Percentiles rank a stretch among this genome's conserved stretches.
phyloP scores from a whole-genome alignment of 2,113 vertebrate species.

The Cynopterus brachyotis region DNA sequence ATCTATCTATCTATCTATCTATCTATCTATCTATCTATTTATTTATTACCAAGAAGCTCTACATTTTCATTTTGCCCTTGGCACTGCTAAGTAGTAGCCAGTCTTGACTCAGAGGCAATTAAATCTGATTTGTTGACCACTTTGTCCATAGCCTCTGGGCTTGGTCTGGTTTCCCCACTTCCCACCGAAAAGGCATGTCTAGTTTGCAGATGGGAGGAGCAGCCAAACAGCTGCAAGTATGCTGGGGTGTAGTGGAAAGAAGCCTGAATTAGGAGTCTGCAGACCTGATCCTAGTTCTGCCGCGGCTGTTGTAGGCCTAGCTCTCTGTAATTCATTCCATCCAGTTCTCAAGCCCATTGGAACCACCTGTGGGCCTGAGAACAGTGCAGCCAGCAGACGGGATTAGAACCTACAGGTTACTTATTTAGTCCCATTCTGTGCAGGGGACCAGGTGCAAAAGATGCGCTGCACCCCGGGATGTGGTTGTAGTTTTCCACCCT shows the following conservation, averaged over 20 bases:
- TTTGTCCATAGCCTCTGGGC: background rate
- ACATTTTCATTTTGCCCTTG: background rate
- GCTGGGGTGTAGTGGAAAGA: background rate
- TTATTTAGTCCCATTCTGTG: background rate
- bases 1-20: too few species aligned
- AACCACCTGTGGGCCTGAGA: background rate
- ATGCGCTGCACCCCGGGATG: background rate
- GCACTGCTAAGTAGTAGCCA: background rate
- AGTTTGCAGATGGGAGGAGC: background rate
- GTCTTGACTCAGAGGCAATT: background rate
- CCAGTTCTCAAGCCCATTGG: background rate
- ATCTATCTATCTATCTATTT: too few species aligned
- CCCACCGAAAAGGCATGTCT: background rate
- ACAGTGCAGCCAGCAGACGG: fast-evolving
- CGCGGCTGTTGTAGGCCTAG: background rate
- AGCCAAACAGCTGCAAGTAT: background rate
- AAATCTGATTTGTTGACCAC: background rate
- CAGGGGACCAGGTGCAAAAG: background rate
- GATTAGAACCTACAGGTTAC: background rate
- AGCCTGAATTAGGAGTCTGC: background rate
- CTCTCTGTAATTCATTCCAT: background rate
- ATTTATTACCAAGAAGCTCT: background rate
- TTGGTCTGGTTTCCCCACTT: too few species aligned
- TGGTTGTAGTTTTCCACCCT: background rate
- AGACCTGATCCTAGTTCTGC: background rate